phyloP scores from a whole-genome alignment of 2,888 invertebrate genomes.

The Chalcosyrphus nemorum region DNA sequence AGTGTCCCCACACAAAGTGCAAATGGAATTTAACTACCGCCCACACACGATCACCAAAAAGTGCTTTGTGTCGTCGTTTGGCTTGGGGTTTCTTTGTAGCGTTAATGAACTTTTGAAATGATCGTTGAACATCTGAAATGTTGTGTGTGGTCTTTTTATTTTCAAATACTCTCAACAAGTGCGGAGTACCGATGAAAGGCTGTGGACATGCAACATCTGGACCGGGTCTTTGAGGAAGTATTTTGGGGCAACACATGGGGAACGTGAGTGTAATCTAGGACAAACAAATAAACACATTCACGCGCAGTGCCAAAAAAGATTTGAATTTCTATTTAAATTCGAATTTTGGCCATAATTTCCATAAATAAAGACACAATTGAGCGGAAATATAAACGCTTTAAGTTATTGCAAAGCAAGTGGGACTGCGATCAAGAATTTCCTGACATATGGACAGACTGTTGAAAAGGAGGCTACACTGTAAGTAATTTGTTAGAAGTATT shows the following conservation, averaged over 20 bases:
- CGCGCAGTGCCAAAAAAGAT: constrained; percentile 8
- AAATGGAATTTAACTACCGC: background rate
- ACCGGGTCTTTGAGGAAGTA: constrained; percentile 11
- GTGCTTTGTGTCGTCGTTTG: background rate
- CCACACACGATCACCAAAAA: background rate
- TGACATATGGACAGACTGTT: no score
- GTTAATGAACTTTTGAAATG: constrained; percentile 57
- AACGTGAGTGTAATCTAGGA: constrained; percentile 26
- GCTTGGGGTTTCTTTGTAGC: no score
- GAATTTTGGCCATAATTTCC: constrained; percentile 15
- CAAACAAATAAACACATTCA: constrained; percentile 11
- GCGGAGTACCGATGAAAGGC: constrained; percentile 2
- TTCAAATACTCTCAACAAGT: constrained; percentile 20
- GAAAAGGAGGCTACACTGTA: no score
- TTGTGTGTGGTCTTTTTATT: no score
- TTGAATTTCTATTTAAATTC: background rate
- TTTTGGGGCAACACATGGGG: background rate
- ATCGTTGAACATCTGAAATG: constrained; percentile 36
- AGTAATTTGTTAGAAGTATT: no score
- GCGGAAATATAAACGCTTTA: no score
- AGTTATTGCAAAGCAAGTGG: background rate
- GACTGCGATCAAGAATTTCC: no score
- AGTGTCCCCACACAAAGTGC: background rate
- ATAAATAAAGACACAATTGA: constrained; percentile 8
- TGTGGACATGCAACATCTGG: constrained; percentile 34